Evolutionary conservation across 2,888 invertebrate species (phyloP).

Genomic region (Nysson spinosus): DNA sequence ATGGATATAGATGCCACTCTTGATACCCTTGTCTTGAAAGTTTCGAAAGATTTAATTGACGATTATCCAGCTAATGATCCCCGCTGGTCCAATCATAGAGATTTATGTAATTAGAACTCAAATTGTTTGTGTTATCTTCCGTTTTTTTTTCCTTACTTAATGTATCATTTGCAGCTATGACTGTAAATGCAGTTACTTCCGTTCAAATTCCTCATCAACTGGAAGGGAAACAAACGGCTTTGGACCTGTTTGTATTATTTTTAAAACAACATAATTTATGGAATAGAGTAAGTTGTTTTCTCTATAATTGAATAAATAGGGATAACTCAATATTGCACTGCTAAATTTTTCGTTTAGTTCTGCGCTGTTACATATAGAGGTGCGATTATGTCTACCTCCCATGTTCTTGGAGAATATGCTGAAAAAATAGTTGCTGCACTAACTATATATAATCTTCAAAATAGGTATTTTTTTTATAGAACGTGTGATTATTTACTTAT

Average conservation of each 20-base stretch:
- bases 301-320: neutral
- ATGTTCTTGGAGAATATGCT: conserved; percentile 84
- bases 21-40: conserved; percentile 82
- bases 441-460: conserved; percentile 83
- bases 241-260: conserved; percentile 87
- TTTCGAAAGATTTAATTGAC: conserved; percentile 89
- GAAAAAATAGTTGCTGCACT: conserved; percentile 89
- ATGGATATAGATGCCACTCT: conserved; percentile 78
- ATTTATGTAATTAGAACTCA: conserved; percentile 68
- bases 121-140: neutral
- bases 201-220: conserved; percentile 92
- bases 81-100: conserved; percentile 81
- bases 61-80: conserved; percentile 95
- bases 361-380: conserved; percentile 78
- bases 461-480: conserved; percentile 75
- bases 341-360: conserved; percentile 70
- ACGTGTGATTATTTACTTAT: neutral
- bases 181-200: conserved; percentile 79
- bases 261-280: conserved; percentile 84
- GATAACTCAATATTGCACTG: neutral
- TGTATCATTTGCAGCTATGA: conserved; percentile 63
- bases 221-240: conserved; percentile 90
- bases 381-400: conserved; percentile 79
- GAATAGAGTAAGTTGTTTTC: conserved; percentile 80
- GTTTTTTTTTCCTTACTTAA: neutral